These are phyloP conservation scores for Gryllus bimaculatus DNA, from an alignment of 1,140 invertebrate species.

Conservation along the genomic window DNA sequence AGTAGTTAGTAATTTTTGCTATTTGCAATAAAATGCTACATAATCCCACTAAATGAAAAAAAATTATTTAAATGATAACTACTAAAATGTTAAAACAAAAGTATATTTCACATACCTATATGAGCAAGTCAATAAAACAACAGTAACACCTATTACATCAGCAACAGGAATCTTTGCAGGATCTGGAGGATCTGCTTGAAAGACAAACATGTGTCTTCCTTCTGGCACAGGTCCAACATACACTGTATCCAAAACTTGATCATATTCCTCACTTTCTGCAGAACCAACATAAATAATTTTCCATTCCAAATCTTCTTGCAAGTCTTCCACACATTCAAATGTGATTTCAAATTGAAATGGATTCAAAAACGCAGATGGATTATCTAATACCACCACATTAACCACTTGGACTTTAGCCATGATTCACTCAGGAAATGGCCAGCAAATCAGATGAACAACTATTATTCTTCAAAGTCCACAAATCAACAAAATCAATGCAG, in stretches of 20 bases:
- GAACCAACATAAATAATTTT: conserved; percentile 62
- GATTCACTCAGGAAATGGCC: no score
- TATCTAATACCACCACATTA: conserved; percentile 54
- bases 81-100: no score
- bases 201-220: conserved; percentile 48
- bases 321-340: conserved; percentile 54
- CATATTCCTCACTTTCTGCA: conserved; percentile 54
- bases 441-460: no score
- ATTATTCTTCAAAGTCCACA: no score
- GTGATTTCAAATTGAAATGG: conserved; percentile 59
- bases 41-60: no score
- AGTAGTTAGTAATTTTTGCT: no score
- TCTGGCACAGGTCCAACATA: conserved; percentile 58
- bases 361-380: conserved; percentile 49
- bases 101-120: conserved; percentile 32
- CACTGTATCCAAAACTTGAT: conserved; percentile 49
- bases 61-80: no score
- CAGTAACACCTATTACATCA: conserved; percentile 55
- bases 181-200: conserved; percentile 50
- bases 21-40: no score
- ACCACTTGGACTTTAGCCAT: conserved; percentile 55
- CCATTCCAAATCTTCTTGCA: conserved; percentile 60
- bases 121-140: conserved; percentile 50
- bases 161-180: conserved; percentile 46
- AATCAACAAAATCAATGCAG: no score